Base-by-base conservation (phyloP, 2,797 vertebrate species). In the Premnoplex brunnescens region DNA sequence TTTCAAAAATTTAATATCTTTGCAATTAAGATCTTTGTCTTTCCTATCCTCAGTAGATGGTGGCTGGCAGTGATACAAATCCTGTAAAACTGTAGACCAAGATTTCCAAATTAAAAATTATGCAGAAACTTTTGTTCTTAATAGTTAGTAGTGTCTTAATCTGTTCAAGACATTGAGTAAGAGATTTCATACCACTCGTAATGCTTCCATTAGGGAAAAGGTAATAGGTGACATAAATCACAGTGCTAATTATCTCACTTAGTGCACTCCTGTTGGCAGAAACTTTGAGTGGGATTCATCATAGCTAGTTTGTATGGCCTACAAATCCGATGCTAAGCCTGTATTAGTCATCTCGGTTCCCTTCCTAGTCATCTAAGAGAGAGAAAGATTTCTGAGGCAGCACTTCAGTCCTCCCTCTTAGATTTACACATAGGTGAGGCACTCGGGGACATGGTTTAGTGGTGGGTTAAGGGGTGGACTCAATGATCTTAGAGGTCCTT, bases 161-260 rank as follows among this genome's bases (percentile, higher is more conserved):
- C 30, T 72, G 7, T 76, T 87, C n/a, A 52, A 60, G 60, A 60
- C 59, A 54, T 28, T 91, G 76, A 91, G 23, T 52, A 77, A 72
- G 69, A 87, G 41, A 73, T 72, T 89, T 84, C 55, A 21, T 34
- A 56, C 51, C 21, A 32, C 60, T 59, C 1, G 0, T 68, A 76
- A 73, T 62, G 36, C 21, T 84, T 63, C 86, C 60, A 81, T 77
- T 89, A 92, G 37, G 60, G 46, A 69, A 64, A 73, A 89, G 55
- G 68, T 84, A 87, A 89, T 80, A 76, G 63, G 23, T 32, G 19
- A 49, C 55, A 83, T 89, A 83, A 79, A 85, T 85, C 55, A 56
- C 0, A 1, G 32, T 43, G 36, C 23, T 69, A 77, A 74, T 85
- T 77, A 16, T 59, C 69, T 76, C 49, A 30, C 44, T 81, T 41